Conservation (phyloP, 2,113 vertebrate genomes). For the Limanda limanda region DNA sequence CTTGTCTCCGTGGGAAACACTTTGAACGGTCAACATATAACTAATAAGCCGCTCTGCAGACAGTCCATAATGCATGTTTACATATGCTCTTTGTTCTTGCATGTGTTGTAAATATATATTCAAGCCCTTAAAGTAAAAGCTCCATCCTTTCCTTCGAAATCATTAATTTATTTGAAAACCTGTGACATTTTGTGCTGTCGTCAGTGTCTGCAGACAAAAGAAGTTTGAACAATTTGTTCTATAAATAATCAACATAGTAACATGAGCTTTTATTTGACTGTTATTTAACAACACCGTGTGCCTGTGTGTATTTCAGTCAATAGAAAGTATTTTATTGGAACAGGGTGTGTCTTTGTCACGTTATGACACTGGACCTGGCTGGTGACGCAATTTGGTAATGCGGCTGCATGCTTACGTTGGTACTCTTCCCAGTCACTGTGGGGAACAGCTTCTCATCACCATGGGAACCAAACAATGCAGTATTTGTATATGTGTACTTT, state of each 20-base stretch:
- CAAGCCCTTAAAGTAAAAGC: background rate
- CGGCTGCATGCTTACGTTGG: background rate
- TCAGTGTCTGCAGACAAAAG: background rate
- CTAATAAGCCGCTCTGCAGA: background rate
- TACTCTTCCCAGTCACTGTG: background rate
- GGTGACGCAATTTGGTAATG: constrained; percentile 7
- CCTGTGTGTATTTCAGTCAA: background rate
- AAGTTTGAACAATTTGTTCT: background rate
- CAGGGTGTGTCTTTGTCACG: constrained; percentile 23
- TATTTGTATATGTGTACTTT: background rate
- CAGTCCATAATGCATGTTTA: background rate
- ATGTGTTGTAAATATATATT: background rate
- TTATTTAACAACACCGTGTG: background rate
- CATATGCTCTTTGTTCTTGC: background rate
- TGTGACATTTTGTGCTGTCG: too few relatives aligned
- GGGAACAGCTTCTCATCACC: constrained; percentile 11
- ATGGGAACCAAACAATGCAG: constrained; percentile 15
- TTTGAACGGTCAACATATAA: background rate
- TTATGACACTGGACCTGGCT: background rate
- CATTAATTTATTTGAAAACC: background rate
- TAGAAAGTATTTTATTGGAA: constrained; percentile 19
- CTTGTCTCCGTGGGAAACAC: constrained; percentile 21
- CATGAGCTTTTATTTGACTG: background rate
- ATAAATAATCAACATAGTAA: background rate
- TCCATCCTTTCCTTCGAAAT: background rate